A percentile compares a stretch with the other conserved stretches of the same genome.
Evolutionary conservation across 2,888 invertebrate genomes (phyloP).

Genomic region (Sussaba pulchella): DNA sequence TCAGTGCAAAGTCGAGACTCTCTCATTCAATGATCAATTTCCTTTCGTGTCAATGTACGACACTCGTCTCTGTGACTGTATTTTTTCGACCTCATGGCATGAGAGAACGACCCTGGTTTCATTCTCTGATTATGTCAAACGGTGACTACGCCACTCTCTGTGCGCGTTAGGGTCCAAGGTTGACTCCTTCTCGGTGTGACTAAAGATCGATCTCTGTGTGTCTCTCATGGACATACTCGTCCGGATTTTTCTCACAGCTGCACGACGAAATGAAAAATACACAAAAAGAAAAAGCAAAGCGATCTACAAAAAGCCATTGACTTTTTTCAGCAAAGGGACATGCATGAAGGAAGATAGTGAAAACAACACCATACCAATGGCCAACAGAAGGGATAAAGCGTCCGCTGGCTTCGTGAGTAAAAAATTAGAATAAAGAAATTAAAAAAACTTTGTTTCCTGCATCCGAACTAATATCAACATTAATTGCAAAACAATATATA

Average conservation of each 20-base stretch:
- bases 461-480: not conserved
- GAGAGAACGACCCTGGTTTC: conserved; percentile 60
- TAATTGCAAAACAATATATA: not conserved
- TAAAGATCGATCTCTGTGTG: conserved; percentile 28
- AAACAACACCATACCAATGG: conserved; percentile 72
- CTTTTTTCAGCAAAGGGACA: conserved; percentile 57
- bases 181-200: conserved; percentile 40
- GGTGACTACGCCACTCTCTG: conserved; percentile 41
- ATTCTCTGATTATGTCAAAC: conserved; percentile 61
- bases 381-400: conserved; percentile 80
- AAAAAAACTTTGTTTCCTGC: not conserved
- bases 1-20: not conserved
- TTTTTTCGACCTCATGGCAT: conserved; percentile 53
- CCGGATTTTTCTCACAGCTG: conserved; percentile 1
- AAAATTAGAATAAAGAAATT: conserved; percentile 1
- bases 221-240: conserved; percentile 20
- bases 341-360: conserved; percentile 64
- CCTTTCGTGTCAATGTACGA: conserved; percentile 58
- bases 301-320: not conserved
- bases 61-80: conserved; percentile 35
- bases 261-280: not conserved
- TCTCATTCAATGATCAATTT: conserved; percentile 27
- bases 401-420: conserved; percentile 80
- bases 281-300: too few relatives aligned
- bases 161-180: conserved; percentile 28